These are phyloP conservation scores for Leptopilina myrica DNA, from an alignment of 2,888 invertebrate genomes.

Conservation along the genomic window DNA sequence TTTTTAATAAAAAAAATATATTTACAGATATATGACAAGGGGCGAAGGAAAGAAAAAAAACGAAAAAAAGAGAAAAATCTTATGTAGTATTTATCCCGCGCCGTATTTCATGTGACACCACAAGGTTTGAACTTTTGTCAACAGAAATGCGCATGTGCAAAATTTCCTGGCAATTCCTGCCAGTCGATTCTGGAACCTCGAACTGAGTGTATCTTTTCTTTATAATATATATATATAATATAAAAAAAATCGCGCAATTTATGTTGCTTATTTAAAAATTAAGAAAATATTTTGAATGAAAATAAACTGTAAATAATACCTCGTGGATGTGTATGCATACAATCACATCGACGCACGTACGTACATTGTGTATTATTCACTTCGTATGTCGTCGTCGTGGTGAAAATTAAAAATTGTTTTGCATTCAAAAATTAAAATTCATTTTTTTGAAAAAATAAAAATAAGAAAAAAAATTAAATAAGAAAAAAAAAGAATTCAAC, in stretches of 20 bases:
- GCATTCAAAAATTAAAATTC: neutral
- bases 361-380: constrained; percentile 15
- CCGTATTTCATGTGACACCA: constrained; percentile 13
- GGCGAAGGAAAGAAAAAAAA: too few relatives aligned
- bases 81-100: constrained; percentile 10
- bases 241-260: constrained; percentile 33
- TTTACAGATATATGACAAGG: neutral
- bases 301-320: neutral
- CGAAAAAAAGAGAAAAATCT: neutral
- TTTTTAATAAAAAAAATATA: neutral
- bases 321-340: constrained; percentile 33
- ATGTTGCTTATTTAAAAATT: constrained; percentile 15
- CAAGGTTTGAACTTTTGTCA: constrained; percentile 23
- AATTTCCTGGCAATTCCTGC: constrained; percentile 6
- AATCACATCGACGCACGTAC: constrained; percentile 35
- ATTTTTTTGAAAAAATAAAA: too few relatives aligned
- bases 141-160: constrained; percentile 25
- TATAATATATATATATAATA: neutral
- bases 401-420: constrained; percentile 6
- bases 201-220: constrained; percentile 8
- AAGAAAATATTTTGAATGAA: constrained; percentile 21
- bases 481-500: too few relatives aligned
- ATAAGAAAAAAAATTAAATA: too few relatives aligned
- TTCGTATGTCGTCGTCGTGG: constrained; percentile 36
- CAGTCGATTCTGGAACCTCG: constrained; percentile 34